Evolutionary conservation across 2,888 invertebrate genomes (phyloP).

Genomic region (Meiosimyza platycephala): DNA sequence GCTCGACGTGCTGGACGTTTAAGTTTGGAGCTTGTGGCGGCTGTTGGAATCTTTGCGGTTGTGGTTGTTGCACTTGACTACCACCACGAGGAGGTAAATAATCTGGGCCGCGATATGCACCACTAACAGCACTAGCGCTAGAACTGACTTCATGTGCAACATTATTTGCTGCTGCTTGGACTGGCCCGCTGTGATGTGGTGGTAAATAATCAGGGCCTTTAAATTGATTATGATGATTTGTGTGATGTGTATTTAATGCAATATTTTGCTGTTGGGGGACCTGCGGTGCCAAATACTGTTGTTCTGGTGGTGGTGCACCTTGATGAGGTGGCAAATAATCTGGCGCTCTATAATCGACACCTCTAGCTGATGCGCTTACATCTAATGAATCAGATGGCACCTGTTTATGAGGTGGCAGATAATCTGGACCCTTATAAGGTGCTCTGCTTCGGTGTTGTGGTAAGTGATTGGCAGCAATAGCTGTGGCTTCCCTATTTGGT

Average conservation of each 20-base stretch:
- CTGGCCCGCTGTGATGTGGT: background rate
- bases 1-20: background rate
- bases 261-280: slow-evolving; percentile 22
- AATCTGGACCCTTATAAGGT: background rate
- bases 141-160: no score
- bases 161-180: no score
- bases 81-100: slow-evolving; percentile 49
- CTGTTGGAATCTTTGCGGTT: slow-evolving; percentile 10
- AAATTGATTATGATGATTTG: slow-evolving; percentile 1
- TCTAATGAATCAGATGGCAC: background rate
- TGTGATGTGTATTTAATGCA: background rate
- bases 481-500: background rate
- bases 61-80: slow-evolving; percentile 31
- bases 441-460: background rate
- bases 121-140: background rate
- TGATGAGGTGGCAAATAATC: slow-evolving; percentile 2
- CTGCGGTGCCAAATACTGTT: background rate
- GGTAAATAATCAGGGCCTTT: slow-evolving; percentile 27
- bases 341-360: background rate
- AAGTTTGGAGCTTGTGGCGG: background rate
- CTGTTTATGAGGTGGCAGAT: background rate
- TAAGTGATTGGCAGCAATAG: slow-evolving; percentile 8
- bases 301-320: no score
- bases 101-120: slow-evolving; percentile 36
- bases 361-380: background rate